Evolutionary conservation across 2,113 vertebrate genomes (phyloP).

Genomic region (Oncorhynchus gorbuscha): DNA sequence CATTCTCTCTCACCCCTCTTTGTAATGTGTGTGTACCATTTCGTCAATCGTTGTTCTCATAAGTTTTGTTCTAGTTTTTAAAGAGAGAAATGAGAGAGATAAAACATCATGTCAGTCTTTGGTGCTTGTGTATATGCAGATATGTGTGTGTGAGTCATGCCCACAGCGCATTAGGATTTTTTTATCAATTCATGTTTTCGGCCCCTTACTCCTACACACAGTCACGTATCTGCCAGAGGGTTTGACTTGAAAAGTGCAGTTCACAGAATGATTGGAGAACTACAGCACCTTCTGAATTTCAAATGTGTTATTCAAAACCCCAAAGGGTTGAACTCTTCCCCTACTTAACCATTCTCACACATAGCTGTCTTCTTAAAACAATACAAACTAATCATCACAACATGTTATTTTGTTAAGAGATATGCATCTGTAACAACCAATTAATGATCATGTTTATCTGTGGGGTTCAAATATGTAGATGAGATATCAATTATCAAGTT

Average conservation of each 20-base stretch:
- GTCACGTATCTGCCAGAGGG: conserved; percentile 24
- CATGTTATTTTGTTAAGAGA: conserved; percentile 1
- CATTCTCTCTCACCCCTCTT: background rate
- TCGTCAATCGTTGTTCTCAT: background rate
- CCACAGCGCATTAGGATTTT: background rate
- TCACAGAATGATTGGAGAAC: conserved; percentile 38
- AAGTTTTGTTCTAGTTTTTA: background rate
- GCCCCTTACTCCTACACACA: conserved; percentile 52
- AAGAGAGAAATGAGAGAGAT: too few species aligned
- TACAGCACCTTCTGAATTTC: conserved; percentile 39
- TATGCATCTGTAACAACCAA: conserved; percentile 26
- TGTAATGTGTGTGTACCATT: background rate
- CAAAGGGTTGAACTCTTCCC: conserved; percentile 35
- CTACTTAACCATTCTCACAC: conserved; percentile 16
- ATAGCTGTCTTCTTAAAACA: background rate
- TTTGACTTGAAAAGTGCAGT: conserved; percentile 11
- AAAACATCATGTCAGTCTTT: background rate
- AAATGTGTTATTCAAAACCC: conserved; percentile 22
- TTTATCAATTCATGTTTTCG: conserved; percentile 17
- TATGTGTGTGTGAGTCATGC: background rate
- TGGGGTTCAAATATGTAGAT: conserved; percentile 25
- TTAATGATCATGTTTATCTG: conserved; percentile 32
- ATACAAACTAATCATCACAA: conserved; percentile 15
- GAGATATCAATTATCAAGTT: conserved; percentile 31
- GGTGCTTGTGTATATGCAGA: background rate